These are phyloP conservation scores for Aeoliscus strigatus DNA, from an alignment of 2,797 vertebrate species.

Conservation along the genomic window DNA sequence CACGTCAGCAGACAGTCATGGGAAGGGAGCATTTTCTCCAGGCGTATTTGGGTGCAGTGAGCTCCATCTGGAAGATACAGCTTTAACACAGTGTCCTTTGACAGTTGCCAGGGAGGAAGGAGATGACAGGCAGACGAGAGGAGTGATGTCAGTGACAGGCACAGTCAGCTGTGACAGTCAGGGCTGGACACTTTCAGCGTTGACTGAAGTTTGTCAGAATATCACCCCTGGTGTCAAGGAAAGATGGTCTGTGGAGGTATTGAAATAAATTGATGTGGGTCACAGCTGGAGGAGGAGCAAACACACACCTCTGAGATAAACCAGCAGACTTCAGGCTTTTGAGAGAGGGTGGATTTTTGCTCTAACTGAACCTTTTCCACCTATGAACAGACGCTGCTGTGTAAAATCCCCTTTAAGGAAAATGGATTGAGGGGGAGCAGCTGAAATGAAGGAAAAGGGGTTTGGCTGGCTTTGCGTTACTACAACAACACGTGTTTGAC, in stretches of 20 bases:
- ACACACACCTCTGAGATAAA: too few species aligned
- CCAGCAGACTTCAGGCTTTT: too few species aligned
- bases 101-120: conserved; percentile 35
- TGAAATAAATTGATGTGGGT: neutral
- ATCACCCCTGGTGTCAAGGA: neutral
- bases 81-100: conserved; percentile 53
- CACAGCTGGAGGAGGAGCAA: neutral
- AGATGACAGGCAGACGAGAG: conserved; percentile 49
- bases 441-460: conserved; percentile 16
- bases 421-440: conserved; percentile 9
- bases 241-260: neutral
- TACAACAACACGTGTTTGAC: conserved; percentile 22
- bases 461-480: conserved; percentile 32
- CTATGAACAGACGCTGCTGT: conserved; percentile 4
- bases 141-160: conserved; percentile 67
- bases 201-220: neutral
- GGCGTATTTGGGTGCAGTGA: conserved; percentile 5
- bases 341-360: too few species aligned
- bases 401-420: conserved; percentile 2
- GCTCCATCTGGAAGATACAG: conserved; percentile 43
- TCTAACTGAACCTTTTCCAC: too few species aligned
- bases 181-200: neutral
- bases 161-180: conserved; percentile 27
- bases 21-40: neutral
- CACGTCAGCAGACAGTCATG: conserved; percentile 7